Conservation (phyloP, 2,888 invertebrate genomes). For the Eupelmus urozonus region DNA sequence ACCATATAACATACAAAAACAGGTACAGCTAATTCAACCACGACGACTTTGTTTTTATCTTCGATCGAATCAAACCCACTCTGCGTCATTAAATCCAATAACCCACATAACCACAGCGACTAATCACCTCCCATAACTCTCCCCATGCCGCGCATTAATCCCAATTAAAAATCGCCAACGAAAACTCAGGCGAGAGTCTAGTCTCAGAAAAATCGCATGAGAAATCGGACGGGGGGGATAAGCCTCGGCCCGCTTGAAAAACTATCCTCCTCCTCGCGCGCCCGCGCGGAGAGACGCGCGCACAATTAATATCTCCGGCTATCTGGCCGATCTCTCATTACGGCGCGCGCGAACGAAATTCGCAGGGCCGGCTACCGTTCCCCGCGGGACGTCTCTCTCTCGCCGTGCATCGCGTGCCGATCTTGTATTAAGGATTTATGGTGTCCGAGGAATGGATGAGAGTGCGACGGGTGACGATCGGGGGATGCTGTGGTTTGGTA, state of each 20-base stretch:
- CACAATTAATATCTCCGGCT: conserved; percentile 75
- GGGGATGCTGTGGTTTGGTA: too few relatives aligned
- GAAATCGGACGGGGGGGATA: not conserved
- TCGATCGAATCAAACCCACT: too few relatives aligned
- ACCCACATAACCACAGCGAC: not conserved
- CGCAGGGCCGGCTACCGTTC: conserved; percentile 74
- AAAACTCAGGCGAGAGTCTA: not conserved
- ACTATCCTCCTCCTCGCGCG: not conserved
- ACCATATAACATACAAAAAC: too few relatives aligned
- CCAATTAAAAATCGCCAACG: not conserved
- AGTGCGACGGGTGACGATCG: not conserved
- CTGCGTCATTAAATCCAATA: too few relatives aligned
- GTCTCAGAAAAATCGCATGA: not conserved
- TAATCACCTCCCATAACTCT: not conserved
- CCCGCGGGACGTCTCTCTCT: conserved; percentile 48
- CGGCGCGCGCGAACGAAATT: conserved; percentile 65
- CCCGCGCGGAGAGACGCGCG: conserved; percentile 51
- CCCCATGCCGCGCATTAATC: not conserved
- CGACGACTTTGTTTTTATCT: too few relatives aligned
- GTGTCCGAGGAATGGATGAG: not conserved
- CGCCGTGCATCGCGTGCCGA: conserved; percentile 76
- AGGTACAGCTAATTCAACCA: too few relatives aligned
- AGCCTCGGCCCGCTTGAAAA: conserved; percentile 23
- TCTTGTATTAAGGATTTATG: conserved; percentile 76
- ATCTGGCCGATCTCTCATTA: conserved; percentile 77